Evolutionary conservation across 2,888 invertebrate species (phyloP).

Genomic region (Euplexia lucipara): DNA sequence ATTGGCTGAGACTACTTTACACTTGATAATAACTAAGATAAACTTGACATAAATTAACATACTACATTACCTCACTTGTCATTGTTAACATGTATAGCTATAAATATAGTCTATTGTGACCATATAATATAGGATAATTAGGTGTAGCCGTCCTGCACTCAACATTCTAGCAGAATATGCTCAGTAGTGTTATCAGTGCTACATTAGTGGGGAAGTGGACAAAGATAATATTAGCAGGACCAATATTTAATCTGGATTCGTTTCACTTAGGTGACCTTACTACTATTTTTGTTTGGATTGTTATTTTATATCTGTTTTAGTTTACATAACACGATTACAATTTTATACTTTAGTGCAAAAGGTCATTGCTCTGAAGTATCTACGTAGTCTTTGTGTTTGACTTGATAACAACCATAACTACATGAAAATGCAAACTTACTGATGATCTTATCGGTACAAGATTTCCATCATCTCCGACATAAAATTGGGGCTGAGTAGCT

Average conservation of each 20-base stretch:
- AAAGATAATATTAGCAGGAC: conserved; percentile 49
- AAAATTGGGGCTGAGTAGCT: conserved; percentile 93
- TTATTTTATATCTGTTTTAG: conserved; percentile 40
- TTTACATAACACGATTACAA: conserved; percentile 54
- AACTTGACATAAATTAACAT: conserved; percentile 87
- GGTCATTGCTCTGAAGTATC: conserved; percentile 42
- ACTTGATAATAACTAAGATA: conserved; percentile 87
- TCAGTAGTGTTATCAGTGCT: conserved; percentile 51
- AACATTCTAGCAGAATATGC: conserved; percentile 46
- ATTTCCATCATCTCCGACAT: conserved; percentile 93
- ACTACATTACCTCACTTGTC: conserved; percentile 87
- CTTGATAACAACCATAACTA: conserved; percentile 32
- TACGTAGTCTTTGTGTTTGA: conserved; percentile 16
- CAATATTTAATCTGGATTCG: conserved; percentile 52
- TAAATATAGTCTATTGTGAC: conserved; percentile 75
- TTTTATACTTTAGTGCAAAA: conserved; percentile 27
- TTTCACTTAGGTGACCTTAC: conserved; percentile 40
- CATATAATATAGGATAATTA: conserved; percentile 59
- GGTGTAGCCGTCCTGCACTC: conserved; percentile 43
- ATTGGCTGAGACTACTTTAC: conserved; percentile 79
- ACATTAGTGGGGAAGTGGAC: conserved; percentile 45
- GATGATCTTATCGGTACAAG: conserved; percentile 90
- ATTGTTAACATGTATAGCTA: conserved; percentile 80
- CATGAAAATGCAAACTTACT: conserved; percentile 85
- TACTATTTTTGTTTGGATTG: conserved; percentile 31